Base-by-base conservation (phyloP, 2,888 invertebrate genomes). In the Eumacrocentrus americanus region DNA sequence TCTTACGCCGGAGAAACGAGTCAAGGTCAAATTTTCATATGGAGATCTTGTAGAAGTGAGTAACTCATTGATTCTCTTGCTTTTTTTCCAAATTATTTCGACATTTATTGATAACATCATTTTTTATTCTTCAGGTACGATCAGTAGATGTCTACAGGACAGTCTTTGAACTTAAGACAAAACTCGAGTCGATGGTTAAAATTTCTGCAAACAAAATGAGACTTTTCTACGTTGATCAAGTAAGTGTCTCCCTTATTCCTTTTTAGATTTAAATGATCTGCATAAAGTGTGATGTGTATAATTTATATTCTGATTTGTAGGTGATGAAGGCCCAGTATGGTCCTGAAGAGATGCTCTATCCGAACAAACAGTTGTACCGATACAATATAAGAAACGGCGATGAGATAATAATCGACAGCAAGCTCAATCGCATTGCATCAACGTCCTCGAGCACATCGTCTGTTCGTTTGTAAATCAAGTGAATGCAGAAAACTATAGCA, bases 321-420 rank as follows among this genome's bases (percentile, higher is more conserved):
- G 85, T 83, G 61, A 79, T 85, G 79, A 81, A 81, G 69, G 79
- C 81, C 44, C 76, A 81, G 14, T 79, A 81, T 58, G 93, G 92
- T 16, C 92, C 94, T 0, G 95, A 95, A 79, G 92, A 93, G 80
- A 92, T 96, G 91, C 88, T 89, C 70, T 94, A 88, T 74, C 92
- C 94, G 1, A 91, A 91, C 71, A 94, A 95, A 78, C 92, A 91
- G 79, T 85, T 96, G 18, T 95, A 95, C 81, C 92, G 94, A 62
- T 95, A 95, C 82, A 94, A 94, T 81, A 91, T 95, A 63, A 85
- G 90, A 67, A 90, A 91, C 61, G 95, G 94, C 9, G 95, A 95
- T 81, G 94, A 94, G 81, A 94, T 95, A 72, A 91, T 94, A 67
- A 90, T 95, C 63, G 93, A 94, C 79, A 89, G 88, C 63, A 93